These are phyloP conservation scores for Tanytarsus gracilentus DNA, from an alignment of 2,888 invertebrate genomes.

Conservation along the genomic window DNA sequence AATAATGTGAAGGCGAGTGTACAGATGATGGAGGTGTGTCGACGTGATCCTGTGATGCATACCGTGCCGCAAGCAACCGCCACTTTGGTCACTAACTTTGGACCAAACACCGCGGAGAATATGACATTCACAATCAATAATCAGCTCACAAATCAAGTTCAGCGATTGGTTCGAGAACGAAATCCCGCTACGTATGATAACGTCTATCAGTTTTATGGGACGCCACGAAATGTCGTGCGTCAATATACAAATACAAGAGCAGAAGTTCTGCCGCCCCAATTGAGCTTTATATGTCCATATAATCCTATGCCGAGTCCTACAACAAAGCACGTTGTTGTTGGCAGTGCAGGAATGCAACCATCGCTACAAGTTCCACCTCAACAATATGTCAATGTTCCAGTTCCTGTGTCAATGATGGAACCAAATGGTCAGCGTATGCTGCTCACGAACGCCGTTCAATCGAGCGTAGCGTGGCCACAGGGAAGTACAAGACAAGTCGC, in stretches of 20 bases:
- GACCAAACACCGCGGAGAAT: constrained; percentile 67
- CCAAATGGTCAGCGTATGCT: constrained; percentile 71
- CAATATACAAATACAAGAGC: constrained; percentile 49
- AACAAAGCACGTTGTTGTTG: constrained; percentile 48
- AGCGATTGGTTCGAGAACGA: constrained; percentile 58
- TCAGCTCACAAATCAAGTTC: constrained; percentile 67
- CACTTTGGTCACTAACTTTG: constrained; percentile 63
- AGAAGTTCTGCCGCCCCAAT: constrained; percentile 70
- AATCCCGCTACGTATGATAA: constrained; percentile 62
- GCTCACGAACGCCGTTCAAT: constrained; percentile 49
- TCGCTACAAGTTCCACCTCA: constrained; percentile 60
- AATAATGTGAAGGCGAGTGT: constrained; percentile 95
- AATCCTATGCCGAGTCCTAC: constrained; percentile 67
- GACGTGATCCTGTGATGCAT: constrained; percentile 39
- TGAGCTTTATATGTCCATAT: constrained; percentile 89
- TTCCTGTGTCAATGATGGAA: constrained; percentile 85
- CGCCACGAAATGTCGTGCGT: constrained; percentile 52
- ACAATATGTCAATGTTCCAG: constrained; percentile 62
- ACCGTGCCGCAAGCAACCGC: constrained; percentile 46
- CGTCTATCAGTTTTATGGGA: constrained; percentile 54
- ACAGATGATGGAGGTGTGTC: constrained; percentile 90
- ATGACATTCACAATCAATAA: constrained; percentile 93
- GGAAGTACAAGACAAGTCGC: constrained; percentile 64
- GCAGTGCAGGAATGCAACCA: constrained; percentile 45
- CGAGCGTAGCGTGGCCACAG: constrained; percentile 44